phyloP scores from a whole-genome alignment of 2,797 vertebrate species.

The Loris lydekkerianus region DNA sequence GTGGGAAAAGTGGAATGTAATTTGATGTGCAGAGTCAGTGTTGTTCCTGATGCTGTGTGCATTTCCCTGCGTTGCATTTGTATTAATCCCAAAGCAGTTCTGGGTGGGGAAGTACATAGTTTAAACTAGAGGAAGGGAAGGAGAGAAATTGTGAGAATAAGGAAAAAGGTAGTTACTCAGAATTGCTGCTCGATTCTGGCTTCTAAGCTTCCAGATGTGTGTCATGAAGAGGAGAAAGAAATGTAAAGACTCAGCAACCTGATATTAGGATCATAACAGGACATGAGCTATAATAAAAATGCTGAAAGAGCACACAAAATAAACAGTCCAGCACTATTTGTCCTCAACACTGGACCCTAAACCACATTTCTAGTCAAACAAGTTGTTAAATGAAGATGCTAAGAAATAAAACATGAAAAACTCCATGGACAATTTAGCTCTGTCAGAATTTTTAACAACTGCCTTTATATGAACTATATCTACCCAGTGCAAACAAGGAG shows the following conservation, averaged over 20 bases:
- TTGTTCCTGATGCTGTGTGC: neutral
- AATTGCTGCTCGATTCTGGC: conserved; percentile 64
- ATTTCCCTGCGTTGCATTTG: conserved; percentile 24
- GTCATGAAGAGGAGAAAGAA: conserved; percentile 78
- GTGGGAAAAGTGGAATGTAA: neutral
- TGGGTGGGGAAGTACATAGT: neutral
- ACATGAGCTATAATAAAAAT: conserved; percentile 53
- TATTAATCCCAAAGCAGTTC: conserved; percentile 1
- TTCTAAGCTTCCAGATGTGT: conserved; percentile 58
- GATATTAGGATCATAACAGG: conserved; percentile 53
- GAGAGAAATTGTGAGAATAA: conserved; percentile 51
- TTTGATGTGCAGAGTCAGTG: neutral
- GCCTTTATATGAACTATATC: neutral
- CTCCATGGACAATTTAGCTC: neutral
- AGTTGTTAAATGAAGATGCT: conserved; percentile 27
- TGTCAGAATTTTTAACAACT: conserved; percentile 36
- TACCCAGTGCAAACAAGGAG: conserved; percentile 28
- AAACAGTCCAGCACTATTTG: conserved; percentile 39
- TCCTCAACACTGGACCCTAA: conserved; percentile 20
- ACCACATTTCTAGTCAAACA: conserved; percentile 66
- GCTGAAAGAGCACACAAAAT: conserved; percentile 50
- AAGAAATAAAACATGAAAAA: conserved; percentile 40
- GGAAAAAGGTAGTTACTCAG: conserved; percentile 74
- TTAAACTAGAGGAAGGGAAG: neutral
- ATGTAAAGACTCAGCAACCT: conserved; percentile 65